Percentiles rank a stretch among this genome's conserved stretches.
phyloP scores from a whole-genome alignment of 2,797 vertebrate genomes.

The Echiichthys vipera region DNA sequence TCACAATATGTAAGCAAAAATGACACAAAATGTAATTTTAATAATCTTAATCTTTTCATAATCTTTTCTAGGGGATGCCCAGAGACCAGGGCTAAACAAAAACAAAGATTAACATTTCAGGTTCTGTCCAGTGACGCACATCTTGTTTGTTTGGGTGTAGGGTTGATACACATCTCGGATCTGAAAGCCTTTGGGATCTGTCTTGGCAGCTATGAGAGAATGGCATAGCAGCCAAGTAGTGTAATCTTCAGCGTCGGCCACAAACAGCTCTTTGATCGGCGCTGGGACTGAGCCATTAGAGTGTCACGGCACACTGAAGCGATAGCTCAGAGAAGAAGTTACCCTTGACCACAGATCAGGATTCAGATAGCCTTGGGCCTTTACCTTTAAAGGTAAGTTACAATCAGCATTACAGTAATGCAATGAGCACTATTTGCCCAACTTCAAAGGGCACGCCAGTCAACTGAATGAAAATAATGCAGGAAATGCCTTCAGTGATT shows the following conservation, averaged over 20 bases:
- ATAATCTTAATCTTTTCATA: no score
- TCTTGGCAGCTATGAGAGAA: conserved; percentile 64
- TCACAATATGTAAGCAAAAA: no score
- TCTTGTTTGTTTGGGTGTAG: conserved; percentile 77
- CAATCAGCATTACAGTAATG: conserved; percentile 46
- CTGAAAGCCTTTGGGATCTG: conserved; percentile 65
- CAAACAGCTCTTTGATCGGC: conserved; percentile 77
- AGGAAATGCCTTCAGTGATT: conserved; percentile 68
- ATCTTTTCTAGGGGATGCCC: no score
- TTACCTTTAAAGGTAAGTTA: conserved; percentile 73
- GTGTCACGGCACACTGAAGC: conserved; percentile 76
- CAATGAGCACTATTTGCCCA: conserved; percentile 33
- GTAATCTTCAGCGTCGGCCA: conserved; percentile 70
- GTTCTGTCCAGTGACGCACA: conserved; percentile 67
- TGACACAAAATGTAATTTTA: no score
- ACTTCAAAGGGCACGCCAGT: conserved; percentile 60
- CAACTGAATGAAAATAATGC: conserved; percentile 51
- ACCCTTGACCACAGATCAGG: conserved; percentile 76
- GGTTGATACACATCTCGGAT: conserved; percentile 71
- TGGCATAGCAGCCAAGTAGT: conserved; percentile 70
- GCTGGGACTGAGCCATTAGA: conserved; percentile 71
- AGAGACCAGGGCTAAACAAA: no score
- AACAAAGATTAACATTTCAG: conserved; percentile 51
- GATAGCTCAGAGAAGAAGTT: conserved; percentile 77
- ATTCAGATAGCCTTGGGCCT: conserved; percentile 60